phyloP scores from a whole-genome alignment of 2,113 vertebrate genomes.

The Pterocles burchelli region DNA sequence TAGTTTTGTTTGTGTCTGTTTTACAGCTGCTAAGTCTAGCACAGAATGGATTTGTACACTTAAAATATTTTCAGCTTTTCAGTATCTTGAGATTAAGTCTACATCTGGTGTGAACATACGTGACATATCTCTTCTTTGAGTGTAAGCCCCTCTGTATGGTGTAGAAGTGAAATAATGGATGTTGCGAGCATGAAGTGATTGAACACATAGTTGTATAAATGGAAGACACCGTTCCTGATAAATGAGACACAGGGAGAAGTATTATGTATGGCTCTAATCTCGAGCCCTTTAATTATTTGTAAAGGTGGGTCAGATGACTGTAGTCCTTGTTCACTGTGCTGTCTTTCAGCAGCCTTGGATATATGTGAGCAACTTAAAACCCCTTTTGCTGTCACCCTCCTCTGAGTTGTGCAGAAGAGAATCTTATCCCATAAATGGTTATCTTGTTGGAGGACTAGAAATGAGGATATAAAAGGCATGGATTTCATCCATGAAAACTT shows the following conservation, averaged over 20 bases:
- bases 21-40: neutral
- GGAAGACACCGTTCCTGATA: neutral
- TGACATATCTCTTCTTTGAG: neutral
- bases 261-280: neutral
- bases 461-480: conserved; percentile 41
- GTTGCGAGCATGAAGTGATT: neutral
- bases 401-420: conserved; percentile 16
- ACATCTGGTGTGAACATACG: neutral
- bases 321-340: neutral
- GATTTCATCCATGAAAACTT: conserved; percentile 58
- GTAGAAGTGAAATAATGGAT: neutral
- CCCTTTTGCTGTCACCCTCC: neutral
- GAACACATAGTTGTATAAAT: neutral
- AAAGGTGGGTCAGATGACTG: neutral
- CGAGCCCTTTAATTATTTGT: neutral
- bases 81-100: neutral
- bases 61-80: neutral
- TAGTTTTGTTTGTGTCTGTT: neutral
- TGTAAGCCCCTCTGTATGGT: neutral
- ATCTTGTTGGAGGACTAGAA: conserved; percentile 29
- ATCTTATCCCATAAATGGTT: conserved; percentile 48
- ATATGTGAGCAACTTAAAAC: neutral
- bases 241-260: neutral
- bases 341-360: neutral
- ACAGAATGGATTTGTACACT: neutral